Evolutionary conservation across 2,888 invertebrate genomes (phyloP).

Genomic region (Archaeoteleia sp.): DNA sequence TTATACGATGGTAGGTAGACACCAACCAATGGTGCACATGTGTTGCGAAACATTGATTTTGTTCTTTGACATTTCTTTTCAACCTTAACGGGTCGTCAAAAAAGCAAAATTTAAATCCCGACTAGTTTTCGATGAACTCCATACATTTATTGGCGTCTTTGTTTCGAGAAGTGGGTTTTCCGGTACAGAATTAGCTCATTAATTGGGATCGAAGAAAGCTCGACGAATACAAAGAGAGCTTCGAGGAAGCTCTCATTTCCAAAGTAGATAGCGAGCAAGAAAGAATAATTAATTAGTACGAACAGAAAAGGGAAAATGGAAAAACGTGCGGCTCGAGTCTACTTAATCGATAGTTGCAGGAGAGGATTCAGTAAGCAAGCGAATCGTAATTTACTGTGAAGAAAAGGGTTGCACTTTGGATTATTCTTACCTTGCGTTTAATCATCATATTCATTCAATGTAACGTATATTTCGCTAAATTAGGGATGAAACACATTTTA

Average conservation of each 20-base stretch:
- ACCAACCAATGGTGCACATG: neutral
- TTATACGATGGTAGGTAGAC: constrained; percentile 21
- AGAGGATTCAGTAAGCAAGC: constrained; percentile 17
- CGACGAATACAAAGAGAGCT: constrained; percentile 47
- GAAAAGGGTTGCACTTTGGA: constrained; percentile 5
- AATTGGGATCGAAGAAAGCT: constrained; percentile 52
- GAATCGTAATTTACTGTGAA: constrained; percentile 33
- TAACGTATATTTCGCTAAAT: too few species aligned
- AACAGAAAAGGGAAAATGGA: constrained; percentile 37
- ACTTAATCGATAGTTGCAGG: constrained; percentile 42
- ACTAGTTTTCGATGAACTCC: constrained; percentile 15
- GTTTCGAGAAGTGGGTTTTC: constrained; percentile 35
- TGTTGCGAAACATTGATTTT: neutral
- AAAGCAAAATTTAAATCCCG: too few species aligned
- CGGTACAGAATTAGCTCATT: constrained; percentile 47
- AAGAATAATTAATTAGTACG: constrained; percentile 52
- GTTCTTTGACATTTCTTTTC: neutral
- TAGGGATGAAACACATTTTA: too few species aligned
- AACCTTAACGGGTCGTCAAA: neutral
- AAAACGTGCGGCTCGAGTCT: constrained; percentile 30
- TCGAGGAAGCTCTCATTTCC: constrained; percentile 46
- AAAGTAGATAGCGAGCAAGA: constrained; percentile 47
- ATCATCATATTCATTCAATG: too few species aligned
- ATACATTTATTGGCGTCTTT: constrained; percentile 38
- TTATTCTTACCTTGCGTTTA: constrained; percentile 14